Conservation (phyloP, 35 echinoderm and acorn worm species). For the Acanthaster planci region DNA sequence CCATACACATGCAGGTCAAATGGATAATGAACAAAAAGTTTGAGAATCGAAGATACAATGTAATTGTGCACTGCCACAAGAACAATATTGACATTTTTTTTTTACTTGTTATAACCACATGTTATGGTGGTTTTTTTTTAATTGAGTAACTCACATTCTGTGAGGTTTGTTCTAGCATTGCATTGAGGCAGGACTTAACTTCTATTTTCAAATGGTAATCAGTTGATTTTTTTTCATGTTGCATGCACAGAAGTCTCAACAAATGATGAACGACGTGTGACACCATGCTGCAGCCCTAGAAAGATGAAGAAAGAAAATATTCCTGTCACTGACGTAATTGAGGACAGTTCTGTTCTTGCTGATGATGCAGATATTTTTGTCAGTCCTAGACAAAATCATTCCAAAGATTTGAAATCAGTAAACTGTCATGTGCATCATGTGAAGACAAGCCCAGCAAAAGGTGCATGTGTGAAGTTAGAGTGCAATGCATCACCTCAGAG, state of each 20-base stretch:
- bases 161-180: neutral
- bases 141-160: neutral
- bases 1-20: no score
- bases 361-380: neutral
- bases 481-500: neutral
- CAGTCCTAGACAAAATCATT: neutral
- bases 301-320: slow-evolving; percentile 45
- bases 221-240: neutral
- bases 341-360: neutral
- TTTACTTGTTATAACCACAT: no score
- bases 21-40: no score
- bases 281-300: slow-evolving; percentile 13
- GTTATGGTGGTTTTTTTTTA: neutral
- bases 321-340: neutral
- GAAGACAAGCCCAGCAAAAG: neutral
- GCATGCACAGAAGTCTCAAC: neutral
- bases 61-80: no score
- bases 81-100: no score
- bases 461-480: neutral
- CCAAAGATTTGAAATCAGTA: neutral
- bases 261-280: neutral
- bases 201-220: neutral
- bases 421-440: neutral
- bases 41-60: no score
- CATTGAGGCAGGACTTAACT: neutral